phyloP scores from a whole-genome alignment of 2,113 vertebrate species.

The Equus quagga region DNA sequence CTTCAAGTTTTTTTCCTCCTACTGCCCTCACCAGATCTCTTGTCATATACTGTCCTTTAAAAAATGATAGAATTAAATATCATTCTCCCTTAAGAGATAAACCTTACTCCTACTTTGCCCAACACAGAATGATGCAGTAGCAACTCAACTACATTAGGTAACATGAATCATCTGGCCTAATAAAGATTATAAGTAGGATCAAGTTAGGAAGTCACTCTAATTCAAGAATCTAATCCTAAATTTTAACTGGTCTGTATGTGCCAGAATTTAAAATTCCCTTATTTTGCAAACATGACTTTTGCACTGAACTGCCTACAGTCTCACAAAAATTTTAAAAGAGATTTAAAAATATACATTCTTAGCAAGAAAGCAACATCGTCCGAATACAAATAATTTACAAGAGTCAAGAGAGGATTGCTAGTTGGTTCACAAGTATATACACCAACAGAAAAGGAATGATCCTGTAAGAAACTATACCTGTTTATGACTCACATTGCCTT shows the following conservation, averaged over 20 bases:
- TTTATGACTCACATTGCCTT: slow-evolving; percentile 65
- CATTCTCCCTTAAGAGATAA: neutral
- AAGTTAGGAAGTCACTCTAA: neutral
- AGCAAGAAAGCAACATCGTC: neutral
- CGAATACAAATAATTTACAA: slow-evolving; percentile 8
- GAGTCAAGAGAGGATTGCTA: neutral
- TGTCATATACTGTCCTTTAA: neutral
- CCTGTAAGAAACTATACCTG: slow-evolving; percentile 49
- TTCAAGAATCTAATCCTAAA: neutral
- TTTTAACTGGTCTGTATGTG: neutral
- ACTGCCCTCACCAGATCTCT: neutral
- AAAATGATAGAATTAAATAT: neutral
- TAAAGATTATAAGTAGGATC: neutral
- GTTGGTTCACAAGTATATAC: neutral
- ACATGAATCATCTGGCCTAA: neutral
- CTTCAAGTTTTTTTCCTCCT: neutral
- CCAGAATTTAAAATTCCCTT: slow-evolving; percentile 31
- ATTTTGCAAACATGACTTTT: neutral
- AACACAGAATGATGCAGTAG: neutral
- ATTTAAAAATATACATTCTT: neutral
- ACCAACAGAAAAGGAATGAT: slow-evolving; percentile 54
- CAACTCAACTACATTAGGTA: neutral
- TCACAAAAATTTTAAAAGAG: slow-evolving; percentile 44
- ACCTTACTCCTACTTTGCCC: neutral
- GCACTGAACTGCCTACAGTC: neutral